phyloP scores from a whole-genome alignment of 2,113 vertebrate genomes.

The Eidolon helvum region DNA sequence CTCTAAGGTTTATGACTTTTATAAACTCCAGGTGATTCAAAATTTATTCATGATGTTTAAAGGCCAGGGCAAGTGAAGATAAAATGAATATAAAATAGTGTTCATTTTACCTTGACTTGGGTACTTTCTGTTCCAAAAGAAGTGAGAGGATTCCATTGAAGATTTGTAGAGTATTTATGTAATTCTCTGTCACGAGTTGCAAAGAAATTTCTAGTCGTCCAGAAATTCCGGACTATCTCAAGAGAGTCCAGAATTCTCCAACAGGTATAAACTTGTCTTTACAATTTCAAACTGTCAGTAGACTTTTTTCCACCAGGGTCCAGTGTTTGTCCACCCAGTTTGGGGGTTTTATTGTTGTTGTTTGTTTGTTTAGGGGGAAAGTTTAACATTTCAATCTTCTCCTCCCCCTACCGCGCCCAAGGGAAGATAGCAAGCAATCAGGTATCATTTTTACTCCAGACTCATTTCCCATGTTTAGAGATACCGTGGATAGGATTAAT shows the following conservation, averaged over 20 bases:
- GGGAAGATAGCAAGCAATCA: constrained; percentile 78
- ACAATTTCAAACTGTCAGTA: constrained; percentile 70
- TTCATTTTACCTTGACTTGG: not conserved
- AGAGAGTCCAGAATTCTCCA: constrained; percentile 63
- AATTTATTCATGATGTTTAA: not conserved
- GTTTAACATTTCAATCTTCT: constrained; percentile 74
- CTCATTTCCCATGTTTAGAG: constrained; percentile 80
- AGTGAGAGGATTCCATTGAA: not conserved
- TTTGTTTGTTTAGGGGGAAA: constrained; percentile 15
- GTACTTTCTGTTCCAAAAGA: not conserved
- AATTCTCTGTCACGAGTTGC: not conserved
- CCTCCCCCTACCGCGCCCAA: not conserved
- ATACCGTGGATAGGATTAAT: constrained; percentile 82
- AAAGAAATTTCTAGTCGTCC: constrained; percentile 35
- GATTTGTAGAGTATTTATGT: not conserved
- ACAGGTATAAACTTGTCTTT: constrained; percentile 67
- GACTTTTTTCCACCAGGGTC: constrained; percentile 30
- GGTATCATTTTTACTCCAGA: constrained; percentile 82
- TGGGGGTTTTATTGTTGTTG: not conserved
- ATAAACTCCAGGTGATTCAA: not conserved
- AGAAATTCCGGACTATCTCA: constrained; percentile 36
- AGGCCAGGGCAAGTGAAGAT: not conserved
- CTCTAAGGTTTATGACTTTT: not conserved
- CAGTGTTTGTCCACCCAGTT: constrained; percentile 69
- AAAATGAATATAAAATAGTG: not conserved